A percentile compares a stretch with the other conserved stretches of the same genome.
Evolutionary conservation across 2,888 invertebrate species (phyloP).

Genomic region (Phortica magna): DNA sequence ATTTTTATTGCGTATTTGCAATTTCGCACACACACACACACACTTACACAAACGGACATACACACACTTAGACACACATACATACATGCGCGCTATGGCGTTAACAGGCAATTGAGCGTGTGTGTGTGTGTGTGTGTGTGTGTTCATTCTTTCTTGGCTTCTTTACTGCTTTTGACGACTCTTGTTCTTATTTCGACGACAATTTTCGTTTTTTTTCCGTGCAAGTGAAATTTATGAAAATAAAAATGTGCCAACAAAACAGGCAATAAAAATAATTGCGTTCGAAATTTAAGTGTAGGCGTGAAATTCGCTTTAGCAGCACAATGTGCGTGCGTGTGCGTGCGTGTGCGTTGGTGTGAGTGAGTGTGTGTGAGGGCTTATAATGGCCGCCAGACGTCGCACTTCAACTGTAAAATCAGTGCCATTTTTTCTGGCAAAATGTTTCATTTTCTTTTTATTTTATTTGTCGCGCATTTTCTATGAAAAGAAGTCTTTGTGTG

Average conservation of each 20-base stretch:
- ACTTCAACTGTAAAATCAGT: conserved; percentile 21
- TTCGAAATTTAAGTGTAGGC: conserved; percentile 71
- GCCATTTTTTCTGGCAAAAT: conserved; percentile 32
- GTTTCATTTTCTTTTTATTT: conserved; percentile 56
- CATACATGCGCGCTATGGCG: conserved; percentile 19
- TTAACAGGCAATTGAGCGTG: conserved; percentile 47
- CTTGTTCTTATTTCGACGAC: conserved; percentile 50
- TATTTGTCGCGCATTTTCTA: conserved; percentile 3
- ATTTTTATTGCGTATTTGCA: conserved; percentile 32
- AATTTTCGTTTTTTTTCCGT: conserved; percentile 36
- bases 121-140: conserved; percentile 37
- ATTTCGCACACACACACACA: conserved; percentile 23
- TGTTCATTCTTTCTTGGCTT: neutral
- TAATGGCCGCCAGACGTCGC: conserved; percentile 21
- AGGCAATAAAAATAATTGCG: conserved; percentile 71
- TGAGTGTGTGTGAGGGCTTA: neutral
- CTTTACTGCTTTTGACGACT: conserved; percentile 23
- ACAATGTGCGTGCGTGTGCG: neutral
- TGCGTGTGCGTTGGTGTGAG: neutral
- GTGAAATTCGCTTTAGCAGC: conserved; percentile 59
- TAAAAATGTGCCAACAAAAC: conserved; percentile 58
- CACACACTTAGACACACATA: conserved; percentile 21
- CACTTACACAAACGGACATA: conserved; percentile 28
- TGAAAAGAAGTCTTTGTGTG: neutral
- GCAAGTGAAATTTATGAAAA: conserved; percentile 61